Evolutionary conservation across 2,797 vertebrate genomes (phyloP), one percentile per base, ranked within the genome.

Genomic region (Salarias fasciatus): DNA sequence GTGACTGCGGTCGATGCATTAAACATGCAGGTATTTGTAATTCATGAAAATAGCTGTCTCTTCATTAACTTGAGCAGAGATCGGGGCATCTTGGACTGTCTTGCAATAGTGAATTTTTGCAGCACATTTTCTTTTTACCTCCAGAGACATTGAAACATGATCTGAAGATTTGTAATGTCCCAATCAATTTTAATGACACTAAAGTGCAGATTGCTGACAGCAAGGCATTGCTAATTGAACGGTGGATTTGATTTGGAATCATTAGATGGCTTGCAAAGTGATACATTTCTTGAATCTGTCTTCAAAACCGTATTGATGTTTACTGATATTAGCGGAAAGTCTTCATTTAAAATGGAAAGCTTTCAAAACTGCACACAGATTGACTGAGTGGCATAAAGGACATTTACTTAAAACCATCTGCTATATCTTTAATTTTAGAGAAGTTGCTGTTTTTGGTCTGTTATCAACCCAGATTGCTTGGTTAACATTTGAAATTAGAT

Each of bases 1-100:
- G 35, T 54, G 52, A 76, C 70, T 57, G 36, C 52, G 47, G 43
- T 35, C 11, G 33, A 73, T 63, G 11, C 75, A 74, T 74, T 62
- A 69, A 74, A 82, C 63, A 55, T 68, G 35, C 56, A 52, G 45
- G 28, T 76, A 33, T 78, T 63, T 69, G 50, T 65, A 56, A 67
- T 71, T 70, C 52, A 46, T 53, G 35, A 45, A 56, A 58, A 50
- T 35, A 9, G 24, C 47, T 38, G 36, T 43, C 9, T 45, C 41
- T 42, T 56, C 44, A 48, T 46, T 69, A 29, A 52, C 5, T 48
- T 49, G 52, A 60, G 43, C 31, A 30, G 37, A 44, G 69, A 78
- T 30, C 49, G 15, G 15, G 30, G 24, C 65, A 58, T 50, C 14
- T 44, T 13, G 0, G 47, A 35, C 50, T 35, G 31, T 65, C 46